Evolutionary conservation across 2,113 vertebrate species (phyloP).

Genomic region (Microcebus lehilahytsara): DNA sequence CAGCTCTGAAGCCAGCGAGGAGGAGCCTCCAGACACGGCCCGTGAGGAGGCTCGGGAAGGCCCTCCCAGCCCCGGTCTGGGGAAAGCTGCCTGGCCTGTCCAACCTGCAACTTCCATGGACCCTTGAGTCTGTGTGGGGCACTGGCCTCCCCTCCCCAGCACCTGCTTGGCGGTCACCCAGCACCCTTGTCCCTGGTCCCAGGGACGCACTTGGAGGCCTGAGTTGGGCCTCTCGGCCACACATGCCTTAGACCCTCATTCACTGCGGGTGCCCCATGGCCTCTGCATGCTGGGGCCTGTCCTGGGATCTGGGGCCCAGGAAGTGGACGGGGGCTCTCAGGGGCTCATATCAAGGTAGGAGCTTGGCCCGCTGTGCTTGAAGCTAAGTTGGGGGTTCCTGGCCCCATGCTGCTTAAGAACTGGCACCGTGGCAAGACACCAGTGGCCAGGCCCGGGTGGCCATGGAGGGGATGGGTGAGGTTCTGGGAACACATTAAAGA

Average conservation of each 20-base stretch:
- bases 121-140: accelerated
- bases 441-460: not conserved
- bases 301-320: not conserved
- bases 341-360: not conserved
- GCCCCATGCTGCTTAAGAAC: not conserved
- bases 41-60: not conserved
- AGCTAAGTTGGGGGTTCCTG: not conserved
- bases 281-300: accelerated
- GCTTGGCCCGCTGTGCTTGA: not conserved
- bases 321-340: not conserved
- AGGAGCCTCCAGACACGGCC: not conserved
- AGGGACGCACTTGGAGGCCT: accelerated
- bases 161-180: accelerated
- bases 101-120: too few relatives aligned
- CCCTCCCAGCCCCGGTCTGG: accelerated
- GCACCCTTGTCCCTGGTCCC: accelerated
- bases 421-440: not conserved
- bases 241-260: not conserved
- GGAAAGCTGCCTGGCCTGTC: accelerated
- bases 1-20: not conserved
- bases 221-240: accelerated
- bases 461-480: not conserved
- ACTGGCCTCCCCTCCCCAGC: not conserved
- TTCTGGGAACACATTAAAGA: not conserved
- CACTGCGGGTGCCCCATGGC: too few relatives aligned